These are phyloP conservation scores for Listronotus bonariensis DNA, from an alignment of 1,140 invertebrate genomes.

Conservation along the genomic window DNA sequence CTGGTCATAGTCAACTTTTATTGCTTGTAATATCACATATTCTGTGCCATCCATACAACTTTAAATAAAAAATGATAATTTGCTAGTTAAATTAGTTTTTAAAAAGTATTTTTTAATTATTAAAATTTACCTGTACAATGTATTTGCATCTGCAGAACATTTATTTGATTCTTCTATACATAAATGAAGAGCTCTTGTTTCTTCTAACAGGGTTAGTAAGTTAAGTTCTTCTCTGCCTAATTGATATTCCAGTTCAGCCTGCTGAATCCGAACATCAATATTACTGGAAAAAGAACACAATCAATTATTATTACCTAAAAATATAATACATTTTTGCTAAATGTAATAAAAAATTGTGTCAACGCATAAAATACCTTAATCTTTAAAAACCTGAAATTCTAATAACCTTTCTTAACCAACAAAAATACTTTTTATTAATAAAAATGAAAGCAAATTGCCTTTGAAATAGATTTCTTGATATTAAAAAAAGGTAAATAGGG, in stretches of 20 bases:
- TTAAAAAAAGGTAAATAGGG: too few relatives aligned
- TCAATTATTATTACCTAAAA: too few relatives aligned
- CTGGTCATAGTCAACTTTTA: slow-evolving; percentile 68
- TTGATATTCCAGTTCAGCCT: slow-evolving; percentile 87
- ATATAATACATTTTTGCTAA: too few relatives aligned
- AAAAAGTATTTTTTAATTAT: too few relatives aligned
- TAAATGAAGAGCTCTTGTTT: slow-evolving; percentile 76
- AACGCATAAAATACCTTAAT: too few relatives aligned
- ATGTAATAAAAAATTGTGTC: too few relatives aligned
- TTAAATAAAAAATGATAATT: slow-evolving; percentile 29
- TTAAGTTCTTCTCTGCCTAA: slow-evolving; percentile 83
- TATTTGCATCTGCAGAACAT: slow-evolving; percentile 55
- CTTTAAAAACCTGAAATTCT: too few relatives aligned
- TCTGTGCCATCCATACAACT: slow-evolving; percentile 60
- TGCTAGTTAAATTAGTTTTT: too few relatives aligned
- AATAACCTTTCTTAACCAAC: too few relatives aligned
- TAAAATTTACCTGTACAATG: slow-evolving; percentile 66
- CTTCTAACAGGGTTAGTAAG: slow-evolving; percentile 79
- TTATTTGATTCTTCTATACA: slow-evolving; percentile 73
- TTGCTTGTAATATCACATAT: slow-evolving; percentile 64
- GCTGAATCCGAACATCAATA: slow-evolving; percentile 86
- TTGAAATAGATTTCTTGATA: too few relatives aligned
- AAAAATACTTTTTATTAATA: too few relatives aligned
- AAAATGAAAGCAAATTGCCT: too few relatives aligned
- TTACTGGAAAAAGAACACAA: slow-evolving; percentile 73